Conservation (phyloP, 2,797 vertebrate species). For the Acanthornis magna region DNA sequence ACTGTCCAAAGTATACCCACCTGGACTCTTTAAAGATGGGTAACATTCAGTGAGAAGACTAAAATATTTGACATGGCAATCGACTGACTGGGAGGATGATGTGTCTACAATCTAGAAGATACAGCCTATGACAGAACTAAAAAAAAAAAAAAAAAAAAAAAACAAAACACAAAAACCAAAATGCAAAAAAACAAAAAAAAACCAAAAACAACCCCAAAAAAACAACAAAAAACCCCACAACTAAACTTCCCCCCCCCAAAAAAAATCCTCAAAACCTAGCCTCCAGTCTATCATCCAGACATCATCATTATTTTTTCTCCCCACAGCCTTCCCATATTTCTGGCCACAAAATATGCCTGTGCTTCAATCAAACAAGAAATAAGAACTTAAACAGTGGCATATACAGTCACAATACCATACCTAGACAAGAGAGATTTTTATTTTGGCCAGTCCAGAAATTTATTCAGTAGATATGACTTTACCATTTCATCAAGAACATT, state of each 20-base stretch:
- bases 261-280: not conserved
- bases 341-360: not conserved
- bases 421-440: not conserved
- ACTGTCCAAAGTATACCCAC: not conserved
- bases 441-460: not conserved
- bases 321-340: not conserved
- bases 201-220: no score
- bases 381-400: not conserved
- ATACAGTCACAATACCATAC: not conserved
- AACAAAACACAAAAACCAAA: no score
- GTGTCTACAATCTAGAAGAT: not conserved
- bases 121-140: not conserved
- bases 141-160: rapidly evolving
- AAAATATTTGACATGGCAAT: not conserved
- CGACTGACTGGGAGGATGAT: not conserved
- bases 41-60: not conserved
- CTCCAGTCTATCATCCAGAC: not conserved
- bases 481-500: not conserved
- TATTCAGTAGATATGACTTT: not conserved
- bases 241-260: no score
- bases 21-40: not conserved
- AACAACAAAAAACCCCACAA: no score
- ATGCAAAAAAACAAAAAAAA: rapidly evolving
- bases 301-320: rapidly evolving
- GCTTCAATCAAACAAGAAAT: not conserved